Evolutionary conservation across 2,888 invertebrate genomes (phyloP).

Genomic region (Xestia ashworthii): DNA sequence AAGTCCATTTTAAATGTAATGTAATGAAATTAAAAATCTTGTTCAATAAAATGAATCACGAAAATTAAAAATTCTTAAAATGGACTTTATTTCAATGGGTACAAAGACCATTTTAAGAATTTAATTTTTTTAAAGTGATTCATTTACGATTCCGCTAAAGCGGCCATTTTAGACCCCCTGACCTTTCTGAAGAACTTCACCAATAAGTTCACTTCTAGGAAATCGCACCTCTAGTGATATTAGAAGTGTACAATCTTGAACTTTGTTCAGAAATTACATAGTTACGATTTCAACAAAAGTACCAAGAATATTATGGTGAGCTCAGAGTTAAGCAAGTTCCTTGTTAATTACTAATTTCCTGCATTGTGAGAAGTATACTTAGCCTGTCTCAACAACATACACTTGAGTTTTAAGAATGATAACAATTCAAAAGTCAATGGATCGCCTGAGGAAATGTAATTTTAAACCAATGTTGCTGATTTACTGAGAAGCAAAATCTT

Average conservation of each 20-base stretch:
- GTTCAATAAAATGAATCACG: no score
- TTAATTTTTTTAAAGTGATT: no score
- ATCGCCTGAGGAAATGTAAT: not conserved
- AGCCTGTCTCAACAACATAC: not conserved
- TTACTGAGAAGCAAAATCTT: not conserved
- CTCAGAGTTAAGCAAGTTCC: constrained; percentile 3
- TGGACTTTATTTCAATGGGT: no score
- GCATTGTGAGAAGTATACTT: not conserved
- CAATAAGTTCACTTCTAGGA: not conserved
- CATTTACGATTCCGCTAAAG: no score
- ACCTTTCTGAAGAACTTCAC: not conserved
- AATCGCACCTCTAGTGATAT: not conserved
- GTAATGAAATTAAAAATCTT: no score
- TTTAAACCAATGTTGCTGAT: not conserved
- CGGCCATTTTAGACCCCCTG: no score
- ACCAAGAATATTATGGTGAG: constrained; percentile 2
- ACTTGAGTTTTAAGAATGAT: constrained; percentile 10
- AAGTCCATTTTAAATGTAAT: no score
- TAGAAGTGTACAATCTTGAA: not conserved
- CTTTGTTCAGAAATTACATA: not conserved
- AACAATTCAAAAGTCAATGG: not conserved
- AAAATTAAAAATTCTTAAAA: no score
- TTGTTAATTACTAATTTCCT: not conserved
- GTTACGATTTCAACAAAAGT: not conserved
- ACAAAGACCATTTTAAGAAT: no score